phyloP scores from a whole-genome alignment of 2,113 vertebrate genomes.

The Cheirogaleus medius region DNA sequence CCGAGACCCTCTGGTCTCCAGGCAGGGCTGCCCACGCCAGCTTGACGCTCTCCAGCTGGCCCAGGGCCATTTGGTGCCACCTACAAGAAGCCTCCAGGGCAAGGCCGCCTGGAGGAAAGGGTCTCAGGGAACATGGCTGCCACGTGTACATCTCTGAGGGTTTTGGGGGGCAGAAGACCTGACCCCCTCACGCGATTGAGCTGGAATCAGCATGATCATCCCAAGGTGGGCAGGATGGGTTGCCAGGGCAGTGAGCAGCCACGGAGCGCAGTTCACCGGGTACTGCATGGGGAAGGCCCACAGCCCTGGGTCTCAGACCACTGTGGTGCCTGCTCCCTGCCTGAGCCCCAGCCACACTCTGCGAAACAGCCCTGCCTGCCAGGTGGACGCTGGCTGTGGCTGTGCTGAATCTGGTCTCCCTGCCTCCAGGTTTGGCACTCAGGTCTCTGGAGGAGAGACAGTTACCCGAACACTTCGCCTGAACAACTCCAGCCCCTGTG shows the following conservation, averaged over 20 bases:
- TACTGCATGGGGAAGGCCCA: background rate
- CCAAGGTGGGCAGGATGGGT: background rate
- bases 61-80: background rate
- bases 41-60: background rate
- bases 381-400: background rate
- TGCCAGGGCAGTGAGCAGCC: background rate
- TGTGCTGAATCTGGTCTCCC: background rate
- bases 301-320: rapidly evolving
- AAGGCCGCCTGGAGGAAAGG: background rate
- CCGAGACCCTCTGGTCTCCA: no score
- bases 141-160: background rate
- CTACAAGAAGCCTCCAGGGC: background rate
- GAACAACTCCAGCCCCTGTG: conserved; percentile 91
- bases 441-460: conserved; percentile 90
- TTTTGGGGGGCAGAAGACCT: background rate
- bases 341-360: rapidly evolving
- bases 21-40: background rate
- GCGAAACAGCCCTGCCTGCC: rapidly evolving
- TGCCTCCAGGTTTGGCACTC: conserved; percentile 90
- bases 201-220: background rate
- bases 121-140: background rate
- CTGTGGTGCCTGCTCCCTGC: no score
- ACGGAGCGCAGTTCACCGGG: background rate
- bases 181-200: background rate
- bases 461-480: conserved; percentile 88